Percentiles rank a stretch among this genome's conserved stretches.
Conservation (phyloP, 2,888 invertebrate species). For the Bibio marci region DNA sequence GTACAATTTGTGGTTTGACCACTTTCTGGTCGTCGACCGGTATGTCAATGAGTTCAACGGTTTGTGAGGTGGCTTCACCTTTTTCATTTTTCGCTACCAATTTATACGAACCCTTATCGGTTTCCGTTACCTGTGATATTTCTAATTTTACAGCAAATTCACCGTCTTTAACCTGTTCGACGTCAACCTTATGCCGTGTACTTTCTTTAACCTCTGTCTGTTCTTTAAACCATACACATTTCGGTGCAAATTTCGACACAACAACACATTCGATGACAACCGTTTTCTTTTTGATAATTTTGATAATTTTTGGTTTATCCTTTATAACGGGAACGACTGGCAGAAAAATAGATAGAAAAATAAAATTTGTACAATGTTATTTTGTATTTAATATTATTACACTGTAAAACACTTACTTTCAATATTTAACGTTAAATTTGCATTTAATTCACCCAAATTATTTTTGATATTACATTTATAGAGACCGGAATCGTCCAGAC, state of each 20-base stretch:
- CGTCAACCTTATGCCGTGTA: conserved; percentile 21
- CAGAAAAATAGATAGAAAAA: conserved; percentile 10
- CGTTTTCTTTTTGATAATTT: conserved; percentile 80
- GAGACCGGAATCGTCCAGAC: conserved; percentile 87
- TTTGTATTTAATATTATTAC: too few species aligned
- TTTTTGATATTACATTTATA: conserved; percentile 98
- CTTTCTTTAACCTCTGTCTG: conserved; percentile 55
- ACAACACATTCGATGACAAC: conserved; percentile 89
- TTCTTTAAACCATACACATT: conserved; percentile 90
- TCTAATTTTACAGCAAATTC: conserved; percentile 83
- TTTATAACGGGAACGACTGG: conserved; percentile 83
- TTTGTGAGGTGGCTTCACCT: conserved; percentile 78
- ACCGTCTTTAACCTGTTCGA: conserved; percentile 40
- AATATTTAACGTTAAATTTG: conserved; percentile 92
- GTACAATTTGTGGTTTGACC: conserved; percentile 63
- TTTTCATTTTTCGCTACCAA: conserved; percentile 83
- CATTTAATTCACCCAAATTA: conserved; percentile 88
- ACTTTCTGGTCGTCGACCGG: conserved; percentile 58
- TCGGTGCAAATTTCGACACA: conserved; percentile 82
- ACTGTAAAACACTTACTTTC: conserved; percentile 55
- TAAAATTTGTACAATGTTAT: too few species aligned
- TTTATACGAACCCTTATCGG: conserved; percentile 79
- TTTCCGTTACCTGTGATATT: conserved; percentile 63
- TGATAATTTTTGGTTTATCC: conserved; percentile 81
- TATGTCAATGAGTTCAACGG: conserved; percentile 71